phyloP scores from a whole-genome alignment of 2,888 invertebrate genomes.

The Drosophila cyrtoloma region DNA sequence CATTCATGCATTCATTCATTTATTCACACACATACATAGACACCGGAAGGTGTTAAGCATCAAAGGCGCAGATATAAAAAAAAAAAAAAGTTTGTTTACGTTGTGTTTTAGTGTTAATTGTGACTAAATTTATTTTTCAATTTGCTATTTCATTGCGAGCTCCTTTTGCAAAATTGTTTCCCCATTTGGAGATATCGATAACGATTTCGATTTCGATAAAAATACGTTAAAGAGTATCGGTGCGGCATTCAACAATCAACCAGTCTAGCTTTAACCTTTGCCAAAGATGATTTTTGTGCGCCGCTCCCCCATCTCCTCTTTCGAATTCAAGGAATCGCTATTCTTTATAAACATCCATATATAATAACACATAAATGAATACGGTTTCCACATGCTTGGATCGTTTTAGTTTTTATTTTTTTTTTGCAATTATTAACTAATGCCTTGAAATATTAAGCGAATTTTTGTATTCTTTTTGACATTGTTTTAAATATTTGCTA shows the following conservation, averaged over 20 bases:
- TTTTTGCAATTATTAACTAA: conserved; percentile 69
- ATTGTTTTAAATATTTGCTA: conserved; percentile 39
- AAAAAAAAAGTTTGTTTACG: conserved; percentile 31
- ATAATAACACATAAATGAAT: conserved; percentile 6
- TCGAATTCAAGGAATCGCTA: conserved; percentile 32
- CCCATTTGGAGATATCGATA: conserved; percentile 19
- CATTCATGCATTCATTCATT: neutral
- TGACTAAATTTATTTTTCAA: conserved; percentile 20
- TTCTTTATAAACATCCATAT: conserved; percentile 21
- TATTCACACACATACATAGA: conserved; percentile 7
- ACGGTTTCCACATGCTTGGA: conserved; percentile 31
- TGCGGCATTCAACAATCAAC: conserved; percentile 47
- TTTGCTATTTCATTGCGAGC: conserved; percentile 17
- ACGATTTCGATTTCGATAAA: conserved; percentile 32
- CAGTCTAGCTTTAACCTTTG: conserved; percentile 49
- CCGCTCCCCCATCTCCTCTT: conserved; percentile 1
- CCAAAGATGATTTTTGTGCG: conserved; percentile 68
- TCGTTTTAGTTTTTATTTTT: conserved; percentile 26
- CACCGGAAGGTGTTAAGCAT: conserved; percentile 31
- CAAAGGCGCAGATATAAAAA: conserved; percentile 30
- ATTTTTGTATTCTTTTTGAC: conserved; percentile 25
- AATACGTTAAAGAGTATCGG: conserved; percentile 33
- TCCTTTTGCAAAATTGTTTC: neutral
- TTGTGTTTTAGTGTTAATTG: conserved; percentile 51
- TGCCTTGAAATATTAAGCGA: conserved; percentile 36